Base-by-base conservation (phyloP, 2,888 invertebrate species). In the Agrotis clavis region DNA sequence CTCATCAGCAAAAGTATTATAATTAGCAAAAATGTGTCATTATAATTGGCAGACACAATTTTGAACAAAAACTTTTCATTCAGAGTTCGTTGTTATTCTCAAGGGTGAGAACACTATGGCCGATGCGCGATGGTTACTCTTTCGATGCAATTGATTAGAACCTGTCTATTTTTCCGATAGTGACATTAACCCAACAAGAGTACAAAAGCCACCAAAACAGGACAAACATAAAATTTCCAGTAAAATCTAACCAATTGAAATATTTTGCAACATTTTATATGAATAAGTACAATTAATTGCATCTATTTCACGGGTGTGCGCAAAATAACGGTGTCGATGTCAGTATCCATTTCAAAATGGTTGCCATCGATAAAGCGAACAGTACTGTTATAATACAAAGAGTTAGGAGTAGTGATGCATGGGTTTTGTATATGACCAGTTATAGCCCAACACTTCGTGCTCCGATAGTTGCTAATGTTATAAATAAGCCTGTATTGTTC, bases 241-340 rank as follows among this genome's bases (percentile, higher is more conserved):
- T 51, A 64, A 64, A 64, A 50, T 9, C 47, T 69, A 53, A 41
- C 35, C 68, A 72, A 74, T 71, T 72, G 74, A 76, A 77, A 72
- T 64, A 70, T 78, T 81, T 83, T 41, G 59, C 76, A 74, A 69
- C 72, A 80, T 74, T 72, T 76, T 75, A 78, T 72, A 61, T 80
- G 74, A 81, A 82, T 87, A n/a, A n/a, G n/a, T n/a, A 86, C 77
- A 79, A 78, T 86, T 89, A 89, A 90, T 90, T 88, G 88, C 87
- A 83, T 85, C 88, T 85, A 92, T 92, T 92, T 91, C 91, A 93
- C 90, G 91, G 90, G 89, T 90, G 89, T 91, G 90, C 85, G 88
- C 90, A 88, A 85, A 84, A 83, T 94, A 94, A 94, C 94, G 93
- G 94, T 91, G 86, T 89, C 85, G 84, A 89, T 91, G 89, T 84